Conservation (phyloP, 2,113 vertebrate species). For the Lasiurus borealis region DNA sequence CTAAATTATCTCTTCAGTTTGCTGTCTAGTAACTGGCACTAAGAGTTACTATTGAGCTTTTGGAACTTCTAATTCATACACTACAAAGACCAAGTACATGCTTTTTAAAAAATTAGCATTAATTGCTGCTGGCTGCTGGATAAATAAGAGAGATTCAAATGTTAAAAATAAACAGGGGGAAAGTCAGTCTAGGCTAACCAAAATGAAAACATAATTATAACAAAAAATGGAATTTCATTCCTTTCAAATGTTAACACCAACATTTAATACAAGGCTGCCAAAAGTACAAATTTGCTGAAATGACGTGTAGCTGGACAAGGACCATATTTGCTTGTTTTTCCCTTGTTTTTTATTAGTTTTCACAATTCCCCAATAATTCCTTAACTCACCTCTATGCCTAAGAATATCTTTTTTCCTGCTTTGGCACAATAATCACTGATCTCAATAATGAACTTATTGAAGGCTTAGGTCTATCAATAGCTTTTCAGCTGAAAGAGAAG, state of each 20-base stretch:
- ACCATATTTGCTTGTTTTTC: neutral
- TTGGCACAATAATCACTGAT: neutral
- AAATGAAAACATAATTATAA: constrained; percentile 37
- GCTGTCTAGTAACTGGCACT: neutral
- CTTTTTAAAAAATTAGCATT: constrained; percentile 44
- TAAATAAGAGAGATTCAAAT: constrained; percentile 1
- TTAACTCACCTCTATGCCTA: neutral
- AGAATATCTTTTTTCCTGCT: neutral
- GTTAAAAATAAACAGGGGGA: neutral
- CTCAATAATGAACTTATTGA: neutral
- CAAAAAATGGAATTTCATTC: neutral
- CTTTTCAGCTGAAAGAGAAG: constrained; percentile 9
- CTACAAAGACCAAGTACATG: constrained; percentile 12
- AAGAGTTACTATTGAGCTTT: neutral
- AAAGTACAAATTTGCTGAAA: constrained; percentile 6
- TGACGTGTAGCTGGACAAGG: neutral
- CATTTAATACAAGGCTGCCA: constrained; percentile 24
- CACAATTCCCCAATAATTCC: neutral
- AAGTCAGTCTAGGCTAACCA: constrained; percentile 47
- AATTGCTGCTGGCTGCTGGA: neutral
- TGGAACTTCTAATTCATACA: constrained; percentile 27
- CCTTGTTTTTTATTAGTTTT: constrained; percentile 1
- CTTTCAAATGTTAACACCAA: constrained; percentile 57
- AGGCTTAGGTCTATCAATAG: neutral
- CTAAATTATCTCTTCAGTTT: neutral